These are phyloP conservation scores for Mastigias papua DNA, from an alignment of 30 jellyfish, hydroid and myxozoan genomes.

Conservation along the genomic window DNA sequence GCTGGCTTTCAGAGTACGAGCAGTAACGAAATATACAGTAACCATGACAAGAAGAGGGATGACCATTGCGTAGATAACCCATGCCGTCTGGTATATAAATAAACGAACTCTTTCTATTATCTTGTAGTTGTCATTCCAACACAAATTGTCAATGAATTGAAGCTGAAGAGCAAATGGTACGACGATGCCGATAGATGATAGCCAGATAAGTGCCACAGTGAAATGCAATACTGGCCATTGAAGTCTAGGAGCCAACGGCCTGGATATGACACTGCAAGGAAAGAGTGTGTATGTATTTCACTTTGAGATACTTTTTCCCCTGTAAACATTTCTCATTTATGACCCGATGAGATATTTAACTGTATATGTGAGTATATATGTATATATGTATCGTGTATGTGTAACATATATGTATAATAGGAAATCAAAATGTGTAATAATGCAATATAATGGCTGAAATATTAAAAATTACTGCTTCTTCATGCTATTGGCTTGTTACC, in stretches of 20 bases:
- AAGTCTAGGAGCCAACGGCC: conserved; percentile 30
- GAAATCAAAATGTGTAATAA: too few species aligned
- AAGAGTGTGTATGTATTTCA: background rate
- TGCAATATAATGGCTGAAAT: too few species aligned
- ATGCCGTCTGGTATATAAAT: background rate
- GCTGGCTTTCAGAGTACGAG: conserved; percentile 12
- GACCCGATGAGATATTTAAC: too few species aligned
- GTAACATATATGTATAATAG: too few species aligned
- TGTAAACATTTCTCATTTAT: too few species aligned
- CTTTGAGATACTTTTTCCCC: too few species aligned
- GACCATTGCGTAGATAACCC: conserved; percentile 6
- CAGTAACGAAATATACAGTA: conserved; percentile 14
- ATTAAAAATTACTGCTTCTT: too few species aligned
- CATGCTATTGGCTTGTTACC: too few species aligned
- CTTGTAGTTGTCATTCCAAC: background rate
- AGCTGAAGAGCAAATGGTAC: conserved; percentile 1
- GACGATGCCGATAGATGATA: background rate
- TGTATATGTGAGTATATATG: too few species aligned
- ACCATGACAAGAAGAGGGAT: conserved; percentile 28
- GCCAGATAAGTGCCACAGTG: conserved; percentile 1
- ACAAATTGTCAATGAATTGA: background rate
- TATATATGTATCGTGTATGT: too few species aligned
- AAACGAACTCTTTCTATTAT: background rate
- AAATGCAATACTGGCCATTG: background rate
- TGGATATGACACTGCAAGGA: background rate